A percentile compares a stretch with the other conserved stretches of the same genome.
Conservation (phyloP, 2,888 invertebrate species). For the Ormyrus pomaceus region DNA sequence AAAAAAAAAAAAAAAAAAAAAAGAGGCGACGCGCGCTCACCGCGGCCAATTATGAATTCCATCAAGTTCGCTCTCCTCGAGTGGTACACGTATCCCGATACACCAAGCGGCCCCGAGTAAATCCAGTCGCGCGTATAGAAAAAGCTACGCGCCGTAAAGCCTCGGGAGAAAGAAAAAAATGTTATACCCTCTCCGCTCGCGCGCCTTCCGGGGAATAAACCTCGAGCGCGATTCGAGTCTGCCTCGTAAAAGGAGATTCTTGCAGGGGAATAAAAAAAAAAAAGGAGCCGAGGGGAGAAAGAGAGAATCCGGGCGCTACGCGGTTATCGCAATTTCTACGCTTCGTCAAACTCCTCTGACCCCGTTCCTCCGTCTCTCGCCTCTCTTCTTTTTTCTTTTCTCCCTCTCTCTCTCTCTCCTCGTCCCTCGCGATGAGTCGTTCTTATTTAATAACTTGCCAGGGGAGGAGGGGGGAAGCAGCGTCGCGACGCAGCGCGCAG, state of each 20-base stretch:
- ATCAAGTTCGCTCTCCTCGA: constrained; percentile 21
- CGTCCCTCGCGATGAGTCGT: constrained; percentile 5
- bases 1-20: neutral
- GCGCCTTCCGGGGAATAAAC: constrained; percentile 59
- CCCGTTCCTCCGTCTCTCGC: constrained; percentile 12
- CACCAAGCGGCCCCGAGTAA: constrained; percentile 4
- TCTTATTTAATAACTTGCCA: constrained; percentile 39
- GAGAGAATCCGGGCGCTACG: neutral
- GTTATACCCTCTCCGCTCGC: constrained; percentile 15
- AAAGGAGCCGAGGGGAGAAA: neutral
- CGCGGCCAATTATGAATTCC: constrained; percentile 43
- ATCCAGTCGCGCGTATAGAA: constrained; percentile 25
- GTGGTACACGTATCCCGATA: neutral
- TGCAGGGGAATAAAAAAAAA: constrained; percentile 50
- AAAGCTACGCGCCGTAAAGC: constrained; percentile 15
- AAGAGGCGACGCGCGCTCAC: neutral
- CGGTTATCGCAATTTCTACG: constrained; percentile 44
- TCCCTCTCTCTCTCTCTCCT: neutral
- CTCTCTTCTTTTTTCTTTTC: neutral
- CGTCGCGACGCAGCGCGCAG: too few relatives aligned
- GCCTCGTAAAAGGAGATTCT: constrained; percentile 54
- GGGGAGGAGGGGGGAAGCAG: neutral
- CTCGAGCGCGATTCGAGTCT: constrained; percentile 12
- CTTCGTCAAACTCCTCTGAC: constrained; percentile 47
- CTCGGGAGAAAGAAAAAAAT: constrained; percentile 19